These are phyloP conservation scores for Melanotaenia duboulayi DNA, from an alignment of 2,113 vertebrate species.

Conservation along the genomic window DNA sequence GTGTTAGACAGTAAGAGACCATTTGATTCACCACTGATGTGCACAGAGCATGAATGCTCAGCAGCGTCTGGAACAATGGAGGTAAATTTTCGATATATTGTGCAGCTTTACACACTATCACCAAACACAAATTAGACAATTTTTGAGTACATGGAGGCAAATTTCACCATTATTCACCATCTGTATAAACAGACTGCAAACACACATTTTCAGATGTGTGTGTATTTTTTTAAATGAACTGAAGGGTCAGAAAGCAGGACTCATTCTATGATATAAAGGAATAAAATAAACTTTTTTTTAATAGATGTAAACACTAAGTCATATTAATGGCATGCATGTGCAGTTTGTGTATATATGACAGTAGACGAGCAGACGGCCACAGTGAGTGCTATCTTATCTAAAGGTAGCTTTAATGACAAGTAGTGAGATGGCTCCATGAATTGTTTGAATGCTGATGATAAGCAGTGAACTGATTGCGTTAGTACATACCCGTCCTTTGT, in stretches of 20 bases:
- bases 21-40: no score
- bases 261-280: no score
- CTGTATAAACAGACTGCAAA: neutral
- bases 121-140: neutral
- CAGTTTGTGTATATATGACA: neutral
- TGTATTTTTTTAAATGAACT: neutral
- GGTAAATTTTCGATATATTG: no score
- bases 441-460: conserved; percentile 24
- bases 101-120: no score
- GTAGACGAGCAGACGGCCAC: neutral
- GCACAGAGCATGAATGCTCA: no score
- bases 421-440: conserved; percentile 37
- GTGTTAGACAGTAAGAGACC: no score
- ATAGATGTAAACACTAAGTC: neutral
- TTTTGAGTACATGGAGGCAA: neutral
- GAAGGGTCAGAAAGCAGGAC: neutral
- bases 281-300: no score
- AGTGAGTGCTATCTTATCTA: conserved; percentile 49
- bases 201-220: neutral
- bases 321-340: neutral
- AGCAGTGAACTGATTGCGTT: neutral
- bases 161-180: neutral
- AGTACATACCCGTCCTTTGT: conserved; percentile 95
- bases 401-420: neutral
- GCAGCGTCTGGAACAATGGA: no score